These are phyloP conservation scores for Lithophane ornitopus DNA, from an alignment of 2,888 invertebrate genomes.

Conservation along the genomic window DNA sequence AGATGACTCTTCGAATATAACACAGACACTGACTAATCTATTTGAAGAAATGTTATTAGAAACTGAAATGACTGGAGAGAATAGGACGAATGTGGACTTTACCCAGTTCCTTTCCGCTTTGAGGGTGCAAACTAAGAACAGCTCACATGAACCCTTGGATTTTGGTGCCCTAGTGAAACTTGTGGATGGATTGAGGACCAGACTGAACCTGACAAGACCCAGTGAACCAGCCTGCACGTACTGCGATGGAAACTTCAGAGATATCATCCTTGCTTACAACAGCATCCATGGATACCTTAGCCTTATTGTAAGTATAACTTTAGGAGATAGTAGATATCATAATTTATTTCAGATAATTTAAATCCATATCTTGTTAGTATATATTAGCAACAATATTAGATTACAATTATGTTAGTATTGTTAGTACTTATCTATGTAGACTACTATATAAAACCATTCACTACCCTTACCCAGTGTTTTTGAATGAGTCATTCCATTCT, in stretches of 20 bases:
- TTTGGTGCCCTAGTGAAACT: slow-evolving; percentile 84
- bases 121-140: slow-evolving; percentile 78
- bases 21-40: slow-evolving; percentile 82
- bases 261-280: slow-evolving; percentile 92
- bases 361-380: too few species aligned
- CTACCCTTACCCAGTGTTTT: too few species aligned
- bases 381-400: too few species aligned
- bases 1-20: slow-evolving; percentile 82
- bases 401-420: too few species aligned
- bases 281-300: slow-evolving; percentile 96
- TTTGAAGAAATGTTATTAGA: slow-evolving; percentile 85
- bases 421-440: too few species aligned
- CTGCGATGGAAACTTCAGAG: slow-evolving; percentile 91
- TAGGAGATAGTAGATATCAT: too few species aligned
- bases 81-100: slow-evolving; percentile 79
- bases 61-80: slow-evolving; percentile 79
- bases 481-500: too few species aligned
- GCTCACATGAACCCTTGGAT: slow-evolving; percentile 80
- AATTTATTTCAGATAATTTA: too few species aligned
- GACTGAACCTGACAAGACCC: slow-evolving; percentile 80
- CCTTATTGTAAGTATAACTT: slow-evolving; percentile 91
- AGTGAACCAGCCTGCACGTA: slow-evolving; percentile 85
- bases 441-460: too few species aligned
- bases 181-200: slow-evolving; percentile 82
- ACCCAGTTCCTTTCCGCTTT: slow-evolving; percentile 81